Percentiles rank a stretch among this genome's conserved stretches.
phyloP scores from a whole-genome alignment of 92 coral and sea anemone genomes.

The Porites evermanni region DNA sequence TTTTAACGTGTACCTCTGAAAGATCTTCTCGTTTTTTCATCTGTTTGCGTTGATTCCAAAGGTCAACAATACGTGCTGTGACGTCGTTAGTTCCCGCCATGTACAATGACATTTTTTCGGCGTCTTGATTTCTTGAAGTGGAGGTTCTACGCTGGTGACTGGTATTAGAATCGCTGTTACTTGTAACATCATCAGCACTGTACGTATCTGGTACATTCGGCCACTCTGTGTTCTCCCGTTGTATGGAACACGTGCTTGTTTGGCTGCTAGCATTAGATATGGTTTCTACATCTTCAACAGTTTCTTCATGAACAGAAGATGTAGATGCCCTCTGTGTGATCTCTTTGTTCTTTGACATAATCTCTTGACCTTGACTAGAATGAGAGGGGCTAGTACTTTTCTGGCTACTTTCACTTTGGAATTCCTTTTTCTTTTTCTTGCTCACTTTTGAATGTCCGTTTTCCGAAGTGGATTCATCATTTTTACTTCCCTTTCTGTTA shows the following conservation, averaged over 20 bases:
- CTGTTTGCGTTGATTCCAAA: conserved; percentile 14
- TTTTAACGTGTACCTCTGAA: not conserved
- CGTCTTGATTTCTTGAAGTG: not conserved
- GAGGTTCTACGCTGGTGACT: not conserved
- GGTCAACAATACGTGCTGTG: conserved; percentile 1
- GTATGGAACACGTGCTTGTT: not conserved
- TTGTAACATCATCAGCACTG: too few species aligned
- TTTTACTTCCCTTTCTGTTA: too few species aligned
- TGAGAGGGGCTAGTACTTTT: not conserved
- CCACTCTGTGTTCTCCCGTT: not conserved
- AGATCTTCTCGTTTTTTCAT: not conserved
- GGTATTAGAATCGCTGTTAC: not conserved
- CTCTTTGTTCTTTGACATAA: not conserved
- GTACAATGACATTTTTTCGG: not conserved
- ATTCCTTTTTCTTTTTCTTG: not conserved
- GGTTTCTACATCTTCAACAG: not conserved
- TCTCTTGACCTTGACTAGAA: not conserved
- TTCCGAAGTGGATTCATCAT: not conserved
- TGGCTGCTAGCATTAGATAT: not conserved
- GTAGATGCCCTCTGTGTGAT: not conserved
- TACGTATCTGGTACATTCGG: not conserved
- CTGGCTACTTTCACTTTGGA: not conserved
- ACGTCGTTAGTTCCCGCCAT: conserved; percentile 9
- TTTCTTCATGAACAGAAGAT: not conserved
- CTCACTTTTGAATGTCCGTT: not conserved